These are phyloP conservation scores for Trichomycterus rosablanca DNA, from an alignment of 2,113 vertebrate genomes.

Conservation along the genomic window DNA sequence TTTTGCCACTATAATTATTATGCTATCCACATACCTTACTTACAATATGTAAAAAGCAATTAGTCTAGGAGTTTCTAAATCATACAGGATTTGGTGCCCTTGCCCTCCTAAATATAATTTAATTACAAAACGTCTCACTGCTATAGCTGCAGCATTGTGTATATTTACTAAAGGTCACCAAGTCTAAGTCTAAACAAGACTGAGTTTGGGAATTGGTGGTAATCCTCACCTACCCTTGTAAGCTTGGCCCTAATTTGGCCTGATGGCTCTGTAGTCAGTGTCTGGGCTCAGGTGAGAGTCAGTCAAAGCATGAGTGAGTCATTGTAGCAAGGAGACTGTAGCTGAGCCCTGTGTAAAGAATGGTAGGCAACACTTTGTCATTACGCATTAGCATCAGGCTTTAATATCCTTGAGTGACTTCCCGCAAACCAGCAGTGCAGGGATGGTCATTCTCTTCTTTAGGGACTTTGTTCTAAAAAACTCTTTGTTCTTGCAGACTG, in stretches of 20 bases:
- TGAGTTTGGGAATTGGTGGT: constrained; percentile 2
- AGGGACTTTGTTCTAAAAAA: background rate
- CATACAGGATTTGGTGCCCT: background rate
- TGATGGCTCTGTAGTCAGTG: background rate
- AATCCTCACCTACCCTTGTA: background rate
- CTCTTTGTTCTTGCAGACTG: background rate
- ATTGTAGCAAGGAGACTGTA: constrained; percentile 17
- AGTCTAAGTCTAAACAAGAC: background rate
- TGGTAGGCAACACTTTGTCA: constrained; percentile 18
- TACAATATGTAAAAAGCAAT: too few relatives aligned
- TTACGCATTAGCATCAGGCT: constrained; percentile 27
- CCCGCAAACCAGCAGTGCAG: constrained; percentile 3
- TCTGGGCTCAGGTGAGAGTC: constrained; percentile 30
- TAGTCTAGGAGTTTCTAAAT: background rate
- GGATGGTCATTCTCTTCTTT: background rate
- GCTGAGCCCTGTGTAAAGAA: constrained; percentile 5
- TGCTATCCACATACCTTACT: too few relatives aligned
- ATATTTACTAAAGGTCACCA: constrained; percentile 15
- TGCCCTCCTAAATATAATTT: background rate
- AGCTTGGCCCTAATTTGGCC: constrained; percentile 8
- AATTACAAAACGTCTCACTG: background rate
- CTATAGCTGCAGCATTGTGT: background rate
- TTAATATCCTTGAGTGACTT: constrained; percentile 18
- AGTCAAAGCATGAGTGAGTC: constrained; percentile 14
- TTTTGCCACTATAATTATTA: too few relatives aligned